phyloP scores from a whole-genome alignment of 2,888 invertebrate genomes.

The Rosalia funebris region DNA sequence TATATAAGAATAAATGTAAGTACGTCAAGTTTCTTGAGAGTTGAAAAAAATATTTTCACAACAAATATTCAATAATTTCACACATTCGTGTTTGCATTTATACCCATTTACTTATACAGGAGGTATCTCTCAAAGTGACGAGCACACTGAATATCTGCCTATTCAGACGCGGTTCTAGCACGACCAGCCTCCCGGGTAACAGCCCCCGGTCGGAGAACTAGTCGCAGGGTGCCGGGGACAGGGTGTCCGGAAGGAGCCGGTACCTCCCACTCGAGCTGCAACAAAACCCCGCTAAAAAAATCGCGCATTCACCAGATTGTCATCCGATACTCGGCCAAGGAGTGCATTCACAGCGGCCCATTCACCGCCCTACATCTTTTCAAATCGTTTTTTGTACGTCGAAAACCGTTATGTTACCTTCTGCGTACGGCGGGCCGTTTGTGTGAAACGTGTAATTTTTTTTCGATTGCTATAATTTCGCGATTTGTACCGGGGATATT shows the following conservation, averaged over 20 bases:
- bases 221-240: slow-evolving; percentile 42
- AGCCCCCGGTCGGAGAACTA: slow-evolving; percentile 13
- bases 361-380: slow-evolving; percentile 56
- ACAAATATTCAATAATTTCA: too few relatives aligned
- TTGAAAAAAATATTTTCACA: too few relatives aligned
- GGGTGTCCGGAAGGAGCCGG: slow-evolving; percentile 61
- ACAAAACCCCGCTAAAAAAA: slow-evolving; percentile 60
- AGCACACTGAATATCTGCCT: background rate
- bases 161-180: background rate
- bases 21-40: too few relatives aligned
- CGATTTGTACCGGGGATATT: slow-evolving; percentile 60
- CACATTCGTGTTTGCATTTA: too few relatives aligned
- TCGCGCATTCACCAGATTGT: slow-evolving; percentile 57
- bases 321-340: slow-evolving; percentile 59
- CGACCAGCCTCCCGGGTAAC: background rate
- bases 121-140: too few relatives aligned
- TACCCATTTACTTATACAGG: too few relatives aligned
- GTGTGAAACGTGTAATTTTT: slow-evolving; percentile 59
- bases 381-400: slow-evolving; percentile 53
- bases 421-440: slow-evolving; percentile 40
- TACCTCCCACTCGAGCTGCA: slow-evolving; percentile 58
- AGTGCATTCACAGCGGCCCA: slow-evolving; percentile 52
- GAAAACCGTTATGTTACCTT: slow-evolving; percentile 61
- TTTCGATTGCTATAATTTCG: slow-evolving; percentile 61
- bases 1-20: too few relatives aligned